Evolutionary conservation across 2,797 vertebrate species (phyloP).

Genomic region (Arrhamphus sclerolepis): DNA sequence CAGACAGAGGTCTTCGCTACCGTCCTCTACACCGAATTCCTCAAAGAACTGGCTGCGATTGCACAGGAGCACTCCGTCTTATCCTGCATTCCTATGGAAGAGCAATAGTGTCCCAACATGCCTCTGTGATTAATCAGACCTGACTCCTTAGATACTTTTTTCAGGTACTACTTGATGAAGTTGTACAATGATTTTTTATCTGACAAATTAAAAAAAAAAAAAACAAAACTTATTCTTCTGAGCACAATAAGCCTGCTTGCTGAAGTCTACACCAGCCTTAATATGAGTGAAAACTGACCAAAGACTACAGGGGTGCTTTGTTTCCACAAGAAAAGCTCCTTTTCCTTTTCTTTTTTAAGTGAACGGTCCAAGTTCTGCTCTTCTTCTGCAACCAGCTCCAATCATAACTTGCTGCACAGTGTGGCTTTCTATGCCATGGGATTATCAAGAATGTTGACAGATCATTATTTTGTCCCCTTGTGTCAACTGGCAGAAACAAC

Average conservation of each 20-base stretch:
- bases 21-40: conserved; percentile 94
- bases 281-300: conserved; percentile 64
- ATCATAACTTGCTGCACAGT: conserved; percentile 8
- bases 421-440: conserved; percentile 20
- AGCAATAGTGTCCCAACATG: conserved; percentile 67
- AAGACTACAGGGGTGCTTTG: conserved; percentile 43
- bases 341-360: no score
- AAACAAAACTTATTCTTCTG: conserved; percentile 52
- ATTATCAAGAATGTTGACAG: conserved; percentile 9
- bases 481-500: conserved; percentile 1
- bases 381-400: conserved; percentile 25
- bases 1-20: conserved; percentile 90
- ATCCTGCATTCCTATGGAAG: conserved; percentile 86
- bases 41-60: conserved; percentile 96
- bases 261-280: neutral
- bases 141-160: conserved; percentile 32
- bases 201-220: conserved; percentile 20
- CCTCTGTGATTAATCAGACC: conserved; percentile 52
- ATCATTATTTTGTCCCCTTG: no score
- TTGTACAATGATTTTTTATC: conserved; percentile 36
- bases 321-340: neutral
- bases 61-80: conserved; percentile 96
- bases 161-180: conserved; percentile 81
- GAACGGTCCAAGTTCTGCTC: neutral
- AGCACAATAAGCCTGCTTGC: conserved; percentile 47